Evolutionary conservation across 2,113 vertebrate species (phyloP), one percentile per base, ranked within the genome.

Genomic region (Microtus pennsylvanicus): DNA sequence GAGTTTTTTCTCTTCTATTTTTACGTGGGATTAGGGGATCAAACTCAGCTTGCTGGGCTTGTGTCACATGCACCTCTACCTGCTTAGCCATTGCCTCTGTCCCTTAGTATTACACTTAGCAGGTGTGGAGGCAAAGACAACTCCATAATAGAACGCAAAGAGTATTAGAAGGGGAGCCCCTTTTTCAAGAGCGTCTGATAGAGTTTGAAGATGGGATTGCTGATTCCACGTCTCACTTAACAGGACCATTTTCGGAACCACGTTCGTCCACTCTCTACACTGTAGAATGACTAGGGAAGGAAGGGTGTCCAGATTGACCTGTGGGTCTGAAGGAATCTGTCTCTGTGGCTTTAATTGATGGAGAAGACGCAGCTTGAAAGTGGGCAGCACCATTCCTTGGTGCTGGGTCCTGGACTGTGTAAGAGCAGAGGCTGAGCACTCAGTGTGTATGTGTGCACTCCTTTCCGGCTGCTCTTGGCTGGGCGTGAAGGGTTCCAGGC

Each of bases 361-460:
- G 82, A 33, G 38, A 19, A 17, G 38, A 30, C 26, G 4, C 63
- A 21, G 82, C 26, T 65, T 45, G 61, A 85, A 65, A 65, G 58
- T 21, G 38, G 61, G 61, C 2, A 11, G 35, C 12, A 16, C n/a
- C 35, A n/a, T n/a, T 28, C 82, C 61, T 21, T 65, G 21, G 28
- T 86, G 19, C 82, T 67, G 61, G 61, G 61, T 17, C 82, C 38
- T 22, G 16, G 38, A 11, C n/a, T 42, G 0, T 63, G 47, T 35
- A 22, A 55, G 77, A 55, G 17, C 5, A 2, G 38, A 86, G 30
- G 63, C 63, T 33, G 42, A 69, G 42, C 6, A 8, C 61, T 45
- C 58, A 35, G 63, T 19, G 4, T 26, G 74, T 22, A 45, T 0
- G 4, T 0, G 16, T 22, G 1, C 2, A 4, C 10, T 22, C 42